These are phyloP conservation scores for Styela plicata DNA, from an alignment of 23 tunicate species.

Conservation along the genomic window DNA sequence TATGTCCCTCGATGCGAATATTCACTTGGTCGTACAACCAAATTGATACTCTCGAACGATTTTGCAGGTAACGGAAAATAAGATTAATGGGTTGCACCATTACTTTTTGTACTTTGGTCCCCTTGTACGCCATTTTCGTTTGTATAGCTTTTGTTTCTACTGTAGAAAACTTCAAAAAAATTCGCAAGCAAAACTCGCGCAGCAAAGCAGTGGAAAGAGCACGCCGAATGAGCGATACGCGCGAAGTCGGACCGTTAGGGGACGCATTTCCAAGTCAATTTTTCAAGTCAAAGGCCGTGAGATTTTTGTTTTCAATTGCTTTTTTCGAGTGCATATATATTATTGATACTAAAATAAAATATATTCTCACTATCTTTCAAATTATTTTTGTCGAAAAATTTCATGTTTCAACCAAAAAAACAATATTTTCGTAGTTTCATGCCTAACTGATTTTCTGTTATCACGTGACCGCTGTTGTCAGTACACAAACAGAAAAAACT, in stretches of 20 bases:
- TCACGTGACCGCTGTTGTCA: neutral
- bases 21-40: constrained; percentile 94
- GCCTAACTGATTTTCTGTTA: neutral
- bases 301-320: no score
- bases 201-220: neutral
- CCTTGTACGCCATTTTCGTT: constrained; percentile 79
- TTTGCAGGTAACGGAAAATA: constrained; percentile 91
- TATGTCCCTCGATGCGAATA: constrained; percentile 79
- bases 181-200: neutral
- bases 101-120: constrained; percentile 85
- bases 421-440: no score
- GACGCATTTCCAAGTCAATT: no score
- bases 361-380: no score
- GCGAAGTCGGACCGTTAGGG: no score
- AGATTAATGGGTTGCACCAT: constrained; percentile 99
- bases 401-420: no score
- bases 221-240: neutral
- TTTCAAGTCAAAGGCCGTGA: no score
- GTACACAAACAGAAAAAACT: neutral
- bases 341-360: no score
- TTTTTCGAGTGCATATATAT: no score
- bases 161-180: neutral
- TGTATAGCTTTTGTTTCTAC: neutral
- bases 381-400: no score
- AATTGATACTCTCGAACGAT: constrained; percentile 81